Percentiles rank a stretch among this genome's conserved stretches.
phyloP scores from a whole-genome alignment of 2,113 vertebrate species.

The western clawed frog (Xenopus tropicalis) region DNA sequence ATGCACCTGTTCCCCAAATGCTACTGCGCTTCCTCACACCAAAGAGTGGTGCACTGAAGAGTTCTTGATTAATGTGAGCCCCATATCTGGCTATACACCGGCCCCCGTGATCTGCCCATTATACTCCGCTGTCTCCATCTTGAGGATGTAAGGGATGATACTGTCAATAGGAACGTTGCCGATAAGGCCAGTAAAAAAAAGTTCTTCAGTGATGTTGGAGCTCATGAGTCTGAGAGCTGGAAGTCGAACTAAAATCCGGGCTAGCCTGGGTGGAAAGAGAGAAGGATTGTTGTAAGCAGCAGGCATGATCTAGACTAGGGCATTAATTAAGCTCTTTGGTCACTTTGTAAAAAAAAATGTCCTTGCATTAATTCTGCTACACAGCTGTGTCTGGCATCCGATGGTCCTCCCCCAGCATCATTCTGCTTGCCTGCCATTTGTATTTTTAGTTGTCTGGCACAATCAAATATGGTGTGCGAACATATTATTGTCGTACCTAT shows the following conservation, averaged over 20 bases:
- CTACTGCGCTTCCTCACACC: constrained; percentile 29
- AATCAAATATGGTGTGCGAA: no score
- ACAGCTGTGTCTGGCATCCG: no score
- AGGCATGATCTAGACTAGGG: no score
- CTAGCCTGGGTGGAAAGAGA: constrained; percentile 72
- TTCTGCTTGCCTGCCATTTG: no score
- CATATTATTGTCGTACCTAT: constrained; percentile 70
- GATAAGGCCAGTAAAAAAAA: constrained; percentile 97
- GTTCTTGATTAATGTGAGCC: constrained; percentile 31
- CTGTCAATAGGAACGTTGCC: constrained; percentile 98
- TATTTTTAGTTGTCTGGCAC: no score
- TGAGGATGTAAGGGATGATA: constrained; percentile 98
- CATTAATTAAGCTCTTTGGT: background rate
- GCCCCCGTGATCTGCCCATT: constrained; percentile 88
- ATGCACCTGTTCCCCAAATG: constrained; percentile 34
- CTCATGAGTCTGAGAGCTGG: constrained; percentile 95
- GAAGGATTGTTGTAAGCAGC: background rate
- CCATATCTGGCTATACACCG: constrained; percentile 60
- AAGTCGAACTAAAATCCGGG: constrained; percentile 90
- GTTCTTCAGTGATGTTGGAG: constrained; percentile 94
- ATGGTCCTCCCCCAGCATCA: no score
- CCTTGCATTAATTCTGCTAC: background rate
- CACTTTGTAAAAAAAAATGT: background rate
- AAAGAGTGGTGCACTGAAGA: constrained; percentile 25
- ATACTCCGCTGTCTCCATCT: constrained; percentile 98